Evolutionary conservation across 2,113 vertebrate genomes (phyloP).

Genomic region (Calidris pugnax): DNA sequence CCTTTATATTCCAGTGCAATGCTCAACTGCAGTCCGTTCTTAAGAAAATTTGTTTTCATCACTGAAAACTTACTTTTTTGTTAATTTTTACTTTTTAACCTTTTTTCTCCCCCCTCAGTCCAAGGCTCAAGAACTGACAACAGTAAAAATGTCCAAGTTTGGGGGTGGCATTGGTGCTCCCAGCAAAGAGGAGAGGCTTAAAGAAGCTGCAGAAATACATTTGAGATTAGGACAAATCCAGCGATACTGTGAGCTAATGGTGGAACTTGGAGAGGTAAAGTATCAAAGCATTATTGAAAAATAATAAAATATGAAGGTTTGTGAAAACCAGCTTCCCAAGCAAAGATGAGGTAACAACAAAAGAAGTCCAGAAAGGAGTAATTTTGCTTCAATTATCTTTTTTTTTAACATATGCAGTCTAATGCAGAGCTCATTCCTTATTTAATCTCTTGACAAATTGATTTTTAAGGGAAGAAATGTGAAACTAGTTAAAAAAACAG

Average conservation of each 20-base stretch:
- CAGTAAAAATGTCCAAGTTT: constrained; percentile 97
- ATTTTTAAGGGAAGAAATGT: neutral
- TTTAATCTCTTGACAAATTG: neutral
- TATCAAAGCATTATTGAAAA: neutral
- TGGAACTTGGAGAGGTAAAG: constrained; percentile 96
- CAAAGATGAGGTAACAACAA: neutral
- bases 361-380: neutral
- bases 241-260: constrained; percentile 97
- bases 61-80: neutral
- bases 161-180: constrained; percentile 94
- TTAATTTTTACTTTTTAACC: neutral
- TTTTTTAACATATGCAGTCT: neutral
- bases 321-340: neutral
- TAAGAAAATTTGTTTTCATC: neutral
- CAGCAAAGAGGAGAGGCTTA: constrained; percentile 93
- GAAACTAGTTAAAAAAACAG: neutral
- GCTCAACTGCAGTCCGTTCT: neutral
- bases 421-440: neutral
- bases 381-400: neutral
- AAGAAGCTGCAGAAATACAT: constrained; percentile 93
- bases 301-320: neutral
- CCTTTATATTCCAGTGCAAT: neutral
- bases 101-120: constrained; percentile 74
- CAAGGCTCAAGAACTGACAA: constrained; percentile 95
- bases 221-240: constrained; percentile 93